Base-by-base conservation (phyloP, 1,140 invertebrate species). In the Leptinotarsa texana region DNA sequence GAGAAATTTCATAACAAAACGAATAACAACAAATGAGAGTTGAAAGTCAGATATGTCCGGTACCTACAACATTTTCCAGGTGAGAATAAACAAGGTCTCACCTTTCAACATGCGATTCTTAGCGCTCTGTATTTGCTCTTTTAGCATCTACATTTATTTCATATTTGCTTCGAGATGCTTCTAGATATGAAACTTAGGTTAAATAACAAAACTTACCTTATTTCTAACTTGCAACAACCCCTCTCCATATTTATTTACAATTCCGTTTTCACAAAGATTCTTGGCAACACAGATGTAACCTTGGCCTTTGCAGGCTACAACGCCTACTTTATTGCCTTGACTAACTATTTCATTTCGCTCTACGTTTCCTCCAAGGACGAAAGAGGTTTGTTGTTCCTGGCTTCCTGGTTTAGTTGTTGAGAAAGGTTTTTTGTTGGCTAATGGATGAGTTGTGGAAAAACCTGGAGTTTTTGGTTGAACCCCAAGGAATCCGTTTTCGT, bases 221-320 rank as follows among this genome's bases (percentile, higher is more conserved):
- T 68, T 76, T 77, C 85, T 87, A 2, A 87, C 84, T 80, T 88
- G 88, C 18, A 86, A 82, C 1, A 88, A 74, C 21, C 84, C 86
- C 61, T 84, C 84, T 33, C 85, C 85, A 74, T 84, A 81, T 48
- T 48, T 24, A 81, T 83, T 87, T 17, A 89, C 87, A 11, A 87
- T 87, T 68, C 90, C 90, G 74, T 90, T 88, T 74, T 85, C 83
- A 78, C 90, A 91, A 74, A 88, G 86, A 1, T 87, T 73, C 67
- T 87, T 88, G 1, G 86, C 80, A 0, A 90, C 89, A 80, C 90
- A 91, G 62, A 88, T 86, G 80, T 87, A 88, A 63, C 88, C 88
- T 42, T 85, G 81, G 13, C 87, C 88, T 72, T 83, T 83, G 76
- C 90, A 91, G 21, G 57, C 27, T 15, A 57, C 47, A n/a, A 57